A percentile compares a stretch with the other conserved stretches of the same genome.
phyloP scores from a whole-genome alignment of 1,140 invertebrate genomes.

The Nasonia vitripennis region DNA sequence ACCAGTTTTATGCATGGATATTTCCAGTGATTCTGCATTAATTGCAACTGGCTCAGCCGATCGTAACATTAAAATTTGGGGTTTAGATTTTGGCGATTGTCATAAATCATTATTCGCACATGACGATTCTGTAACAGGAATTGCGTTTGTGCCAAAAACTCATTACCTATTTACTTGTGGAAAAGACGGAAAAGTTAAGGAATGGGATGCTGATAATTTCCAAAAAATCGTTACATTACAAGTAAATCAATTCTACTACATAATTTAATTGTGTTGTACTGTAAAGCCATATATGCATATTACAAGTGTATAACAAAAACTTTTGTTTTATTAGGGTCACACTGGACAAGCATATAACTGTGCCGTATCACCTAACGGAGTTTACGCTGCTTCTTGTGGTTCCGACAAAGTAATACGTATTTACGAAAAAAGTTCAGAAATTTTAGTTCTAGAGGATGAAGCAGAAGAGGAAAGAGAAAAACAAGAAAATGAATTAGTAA shows the following conservation, averaged over 20 bases:
- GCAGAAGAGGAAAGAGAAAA: constrained; percentile 88
- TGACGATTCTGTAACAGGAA: constrained; percentile 93
- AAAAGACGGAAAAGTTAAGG: constrained; percentile 95
- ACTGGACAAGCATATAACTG: constrained; percentile 86
- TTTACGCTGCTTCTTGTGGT: constrained; percentile 88
- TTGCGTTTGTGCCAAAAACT: constrained; percentile 92
- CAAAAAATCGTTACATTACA: constrained; percentile 93
- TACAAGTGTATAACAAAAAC: background rate
- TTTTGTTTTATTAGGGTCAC: constrained; percentile 78
- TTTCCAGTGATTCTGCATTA: constrained; percentile 92
- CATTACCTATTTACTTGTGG: constrained; percentile 95
- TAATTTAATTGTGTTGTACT: constrained; percentile 36
- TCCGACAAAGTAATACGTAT: constrained; percentile 92
- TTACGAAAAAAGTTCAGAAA: constrained; percentile 91
- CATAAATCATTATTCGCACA: constrained; percentile 92
- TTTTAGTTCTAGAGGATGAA: constrained; percentile 93
- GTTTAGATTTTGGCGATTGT: constrained; percentile 98
- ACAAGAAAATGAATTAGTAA: constrained; percentile 83
- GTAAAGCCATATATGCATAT: too few relatives aligned
- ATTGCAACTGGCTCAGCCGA: constrained; percentile 97
- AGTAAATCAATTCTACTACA: constrained; percentile 73
- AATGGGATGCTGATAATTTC: constrained; percentile 98
- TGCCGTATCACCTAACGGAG: constrained; percentile 87
- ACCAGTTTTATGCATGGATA: constrained; percentile 95
- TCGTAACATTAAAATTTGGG: constrained; percentile 98